phyloP scores from a whole-genome alignment of 1,140 invertebrate genomes.

The Globodera ellingtonae region DNA sequence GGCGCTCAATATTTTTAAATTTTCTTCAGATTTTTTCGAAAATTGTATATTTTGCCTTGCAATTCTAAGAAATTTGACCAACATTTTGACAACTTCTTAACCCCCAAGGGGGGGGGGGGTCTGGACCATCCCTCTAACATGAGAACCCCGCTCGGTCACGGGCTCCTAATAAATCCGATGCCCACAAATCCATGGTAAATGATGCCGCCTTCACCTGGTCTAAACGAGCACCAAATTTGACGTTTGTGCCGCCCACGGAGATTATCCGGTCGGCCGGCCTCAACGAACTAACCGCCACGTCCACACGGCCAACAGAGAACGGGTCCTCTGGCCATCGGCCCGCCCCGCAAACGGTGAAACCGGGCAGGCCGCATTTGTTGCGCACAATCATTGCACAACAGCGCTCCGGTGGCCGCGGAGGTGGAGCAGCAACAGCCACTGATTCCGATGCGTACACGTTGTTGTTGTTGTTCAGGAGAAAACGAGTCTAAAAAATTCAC shows the following conservation, averaged over 20 bases:
- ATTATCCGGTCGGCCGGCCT: slow-evolving; percentile 91
- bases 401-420: slow-evolving; percentile 27
- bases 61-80: no score
- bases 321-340: slow-evolving; percentile 68
- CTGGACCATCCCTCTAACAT: no score
- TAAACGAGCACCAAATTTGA: slow-evolving; percentile 81
- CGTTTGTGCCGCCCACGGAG: slow-evolving; percentile 86
- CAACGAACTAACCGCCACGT: slow-evolving; percentile 82
- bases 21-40: no score
- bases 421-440: not conserved
- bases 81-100: no score
- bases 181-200: no score
- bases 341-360: slow-evolving; percentile 68
- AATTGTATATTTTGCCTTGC: no score
- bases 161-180: no score
- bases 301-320: slow-evolving; percentile 69
- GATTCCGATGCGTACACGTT: not conserved
- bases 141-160: no score
- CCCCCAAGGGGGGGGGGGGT: no score
- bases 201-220: slow-evolving; percentile 74
- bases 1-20: no score
- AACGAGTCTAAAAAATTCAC: not conserved
- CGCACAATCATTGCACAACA: slow-evolving; percentile 68
- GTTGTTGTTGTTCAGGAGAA: not conserved
- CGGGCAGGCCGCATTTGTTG: slow-evolving; percentile 28